Conservation (phyloP, 2,888 invertebrate genomes). For the Pocota personata region DNA sequence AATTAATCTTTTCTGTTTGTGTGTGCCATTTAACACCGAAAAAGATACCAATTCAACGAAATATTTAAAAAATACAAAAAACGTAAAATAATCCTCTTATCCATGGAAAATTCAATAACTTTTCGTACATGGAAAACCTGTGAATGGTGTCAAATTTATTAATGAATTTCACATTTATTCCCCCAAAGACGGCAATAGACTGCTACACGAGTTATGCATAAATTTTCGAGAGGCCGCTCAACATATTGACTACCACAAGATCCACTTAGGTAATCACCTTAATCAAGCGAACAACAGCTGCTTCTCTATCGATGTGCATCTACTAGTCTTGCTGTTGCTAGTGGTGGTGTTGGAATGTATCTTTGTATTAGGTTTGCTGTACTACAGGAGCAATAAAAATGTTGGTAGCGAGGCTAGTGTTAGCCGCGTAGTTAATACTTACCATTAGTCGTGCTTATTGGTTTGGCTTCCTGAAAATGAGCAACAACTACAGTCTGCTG, state of each 20-base stretch:
- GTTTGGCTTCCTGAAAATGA: conserved; percentile 66
- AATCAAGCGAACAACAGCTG: conserved; percentile 56
- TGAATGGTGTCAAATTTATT: conserved; percentile 74
- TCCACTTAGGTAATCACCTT: conserved; percentile 71
- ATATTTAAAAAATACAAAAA: conserved; percentile 10
- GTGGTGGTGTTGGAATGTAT: conserved; percentile 41
- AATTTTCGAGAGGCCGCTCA: conserved; percentile 13
- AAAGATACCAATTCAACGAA: conserved; percentile 10
- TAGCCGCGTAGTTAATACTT: conserved; percentile 23
- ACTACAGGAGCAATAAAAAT: conserved; percentile 23
- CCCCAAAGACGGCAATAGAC: neutral
- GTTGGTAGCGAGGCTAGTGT: conserved; percentile 34
- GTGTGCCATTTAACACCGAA: conserved; percentile 50
- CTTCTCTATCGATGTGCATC: conserved; percentile 37
- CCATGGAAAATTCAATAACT: conserved; percentile 56
- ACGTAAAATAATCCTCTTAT: conserved; percentile 61
- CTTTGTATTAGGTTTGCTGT: conserved; percentile 10
- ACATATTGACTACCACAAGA: conserved; percentile 51
- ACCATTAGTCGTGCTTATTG: conserved; percentile 68
- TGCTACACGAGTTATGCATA: conserved; percentile 15
- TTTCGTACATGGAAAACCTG: conserved; percentile 54
- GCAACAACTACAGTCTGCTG: conserved; percentile 7
- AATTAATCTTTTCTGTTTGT: conserved; percentile 57
- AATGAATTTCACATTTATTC: conserved; percentile 65
- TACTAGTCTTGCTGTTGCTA: neutral